phyloP scores from a whole-genome alignment of 2,113 vertebrate genomes.

The Tachycineta bicolor region DNA sequence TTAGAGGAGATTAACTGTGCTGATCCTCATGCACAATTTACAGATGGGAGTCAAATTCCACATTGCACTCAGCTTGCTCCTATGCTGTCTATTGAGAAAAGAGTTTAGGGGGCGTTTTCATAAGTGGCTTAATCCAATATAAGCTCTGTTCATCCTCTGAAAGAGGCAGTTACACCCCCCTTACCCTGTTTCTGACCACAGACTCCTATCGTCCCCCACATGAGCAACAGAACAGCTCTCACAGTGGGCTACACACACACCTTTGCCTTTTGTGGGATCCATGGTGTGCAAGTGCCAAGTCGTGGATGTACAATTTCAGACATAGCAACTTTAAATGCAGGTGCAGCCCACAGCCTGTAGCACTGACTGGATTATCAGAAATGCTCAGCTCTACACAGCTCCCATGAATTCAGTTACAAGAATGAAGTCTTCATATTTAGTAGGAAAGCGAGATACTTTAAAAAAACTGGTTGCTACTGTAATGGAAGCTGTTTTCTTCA shows the following conservation, averaged over 20 bases:
- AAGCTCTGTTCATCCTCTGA: not conserved
- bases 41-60: not conserved
- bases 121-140: not conserved
- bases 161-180: not conserved
- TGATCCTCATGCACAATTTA: not conserved
- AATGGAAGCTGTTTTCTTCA: not conserved
- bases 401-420: not conserved
- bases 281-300: not conserved
- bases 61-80: not conserved
- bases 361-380: not conserved
- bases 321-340: not conserved
- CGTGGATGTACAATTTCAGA: not conserved
- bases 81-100: not conserved
- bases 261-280: not conserved
- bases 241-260: fast-evolving
- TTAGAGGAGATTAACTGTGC: not conserved
- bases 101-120: not conserved
- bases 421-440: not conserved
- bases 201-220: not conserved
- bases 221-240: not conserved
- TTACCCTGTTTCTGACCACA: not conserved
- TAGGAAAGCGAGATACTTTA: not conserved
- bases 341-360: not conserved
- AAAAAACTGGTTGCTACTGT: not conserved
- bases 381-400: not conserved